Conservation (phyloP, 2,797 vertebrate species). For the Steatocranus sp. region DNA sequence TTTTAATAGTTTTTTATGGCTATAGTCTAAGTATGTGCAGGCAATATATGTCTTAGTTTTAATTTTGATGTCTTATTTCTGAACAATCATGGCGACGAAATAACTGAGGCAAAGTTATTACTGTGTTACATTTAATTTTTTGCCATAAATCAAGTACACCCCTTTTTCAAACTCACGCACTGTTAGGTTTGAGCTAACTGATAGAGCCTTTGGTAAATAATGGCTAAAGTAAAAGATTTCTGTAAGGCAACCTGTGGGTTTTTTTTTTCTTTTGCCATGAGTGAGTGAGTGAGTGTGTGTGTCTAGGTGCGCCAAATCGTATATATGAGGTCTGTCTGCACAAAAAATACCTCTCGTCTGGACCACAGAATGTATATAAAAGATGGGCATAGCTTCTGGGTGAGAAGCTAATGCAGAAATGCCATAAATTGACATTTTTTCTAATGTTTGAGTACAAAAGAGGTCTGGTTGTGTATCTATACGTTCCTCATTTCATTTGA, state of each 20-base stretch:
- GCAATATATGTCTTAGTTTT: background rate
- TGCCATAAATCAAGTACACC: background rate
- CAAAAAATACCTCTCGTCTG: background rate
- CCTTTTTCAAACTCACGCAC: background rate
- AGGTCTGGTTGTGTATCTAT: background rate
- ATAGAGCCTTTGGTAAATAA: background rate
- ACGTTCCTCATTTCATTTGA: background rate
- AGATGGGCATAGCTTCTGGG: background rate
- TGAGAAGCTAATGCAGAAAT: background rate
- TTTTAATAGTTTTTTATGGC: background rate
- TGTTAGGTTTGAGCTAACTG: background rate
- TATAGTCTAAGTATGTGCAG: background rate
- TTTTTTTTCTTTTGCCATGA: background rate
- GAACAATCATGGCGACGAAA: background rate
- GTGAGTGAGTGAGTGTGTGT: background rate
- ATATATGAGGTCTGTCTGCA: background rate
- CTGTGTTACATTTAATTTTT: background rate
- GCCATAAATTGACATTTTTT: fast-evolving
- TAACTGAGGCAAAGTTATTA: background rate
- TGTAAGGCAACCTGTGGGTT: fast-evolving
- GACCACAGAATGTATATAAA: background rate
- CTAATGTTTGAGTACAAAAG: background rate
- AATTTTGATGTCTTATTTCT: background rate
- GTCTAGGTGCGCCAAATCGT: fast-evolving
- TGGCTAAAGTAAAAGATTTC: background rate